Percentiles rank a stretch among this genome's conserved stretches.
These are phyloP conservation scores for Apamea anceps DNA, from an alignment of 2,888 invertebrate species.

Conservation along the genomic window DNA sequence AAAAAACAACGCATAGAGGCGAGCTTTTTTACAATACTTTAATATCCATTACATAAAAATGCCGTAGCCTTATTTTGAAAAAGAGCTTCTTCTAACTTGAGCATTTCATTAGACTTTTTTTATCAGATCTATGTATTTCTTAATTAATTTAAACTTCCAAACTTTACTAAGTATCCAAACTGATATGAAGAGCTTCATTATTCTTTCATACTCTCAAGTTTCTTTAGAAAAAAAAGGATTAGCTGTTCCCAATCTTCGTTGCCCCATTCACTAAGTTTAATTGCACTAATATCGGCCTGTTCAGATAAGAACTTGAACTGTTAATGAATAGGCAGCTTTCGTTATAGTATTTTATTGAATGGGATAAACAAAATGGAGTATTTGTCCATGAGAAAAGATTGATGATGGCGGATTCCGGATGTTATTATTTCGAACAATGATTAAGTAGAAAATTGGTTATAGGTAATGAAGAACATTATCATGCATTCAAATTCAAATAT, in stretches of 20 bases:
- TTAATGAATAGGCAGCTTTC: conserved; percentile 56
- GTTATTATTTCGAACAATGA: conserved; percentile 9
- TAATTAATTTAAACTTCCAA: conserved; percentile 53
- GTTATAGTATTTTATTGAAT: conserved; percentile 53
- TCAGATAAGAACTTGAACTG: conserved; percentile 53
- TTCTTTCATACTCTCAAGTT: conserved; percentile 46
- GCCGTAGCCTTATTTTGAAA: neutral
- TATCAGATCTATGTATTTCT: conserved; percentile 22
- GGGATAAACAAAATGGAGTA: conserved; percentile 44
- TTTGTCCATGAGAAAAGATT: conserved; percentile 26
- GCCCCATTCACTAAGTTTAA: conserved; percentile 61
- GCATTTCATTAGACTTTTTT: neutral
- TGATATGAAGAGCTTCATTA: conserved; percentile 41
- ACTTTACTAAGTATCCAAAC: conserved; percentile 31
- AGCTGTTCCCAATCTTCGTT: conserved; percentile 47
- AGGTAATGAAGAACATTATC: neutral
- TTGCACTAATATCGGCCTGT: conserved; percentile 55
- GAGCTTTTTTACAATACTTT: neutral
- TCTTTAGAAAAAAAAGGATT: conserved; percentile 52
- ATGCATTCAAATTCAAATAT: too few relatives aligned
- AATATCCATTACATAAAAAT: neutral
- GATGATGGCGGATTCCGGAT: neutral
- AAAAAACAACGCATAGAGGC: neutral
- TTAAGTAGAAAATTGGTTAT: neutral
- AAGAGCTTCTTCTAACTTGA: neutral